These are phyloP conservation scores for Serranus cabrilla DNA, from an alignment of 2,797 vertebrate genomes.

Conservation along the genomic window DNA sequence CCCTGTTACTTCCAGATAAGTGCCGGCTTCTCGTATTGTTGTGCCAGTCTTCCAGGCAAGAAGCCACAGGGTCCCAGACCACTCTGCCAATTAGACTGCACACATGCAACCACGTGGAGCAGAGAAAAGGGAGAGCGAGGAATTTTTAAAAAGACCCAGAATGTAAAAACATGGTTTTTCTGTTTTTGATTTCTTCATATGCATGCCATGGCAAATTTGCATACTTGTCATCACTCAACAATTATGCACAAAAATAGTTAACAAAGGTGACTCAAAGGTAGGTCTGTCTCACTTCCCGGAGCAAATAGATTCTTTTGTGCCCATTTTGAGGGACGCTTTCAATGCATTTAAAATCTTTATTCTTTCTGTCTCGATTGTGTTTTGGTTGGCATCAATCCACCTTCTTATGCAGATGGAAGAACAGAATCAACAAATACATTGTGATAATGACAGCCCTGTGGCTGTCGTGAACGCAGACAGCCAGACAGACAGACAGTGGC, in stretches of 20 bases:
- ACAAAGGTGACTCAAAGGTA: constrained; percentile 4
- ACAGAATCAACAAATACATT: constrained; percentile 7
- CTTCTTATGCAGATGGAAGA: constrained; percentile 25
- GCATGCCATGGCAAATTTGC: background rate
- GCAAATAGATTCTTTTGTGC: constrained; percentile 6
- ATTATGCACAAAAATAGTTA: background rate
- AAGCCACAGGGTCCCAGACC: constrained; percentile 42
- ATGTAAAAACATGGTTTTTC: constrained; percentile 32
- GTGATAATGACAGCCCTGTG: constrained; percentile 42
- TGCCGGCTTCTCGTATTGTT: constrained; percentile 57
- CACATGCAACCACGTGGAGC: constrained; percentile 38
- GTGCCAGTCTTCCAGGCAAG: constrained; percentile 50
- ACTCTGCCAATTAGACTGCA: constrained; percentile 44
- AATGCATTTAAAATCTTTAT: constrained; percentile 11
- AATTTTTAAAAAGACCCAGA: constrained; percentile 13
- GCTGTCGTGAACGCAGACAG: constrained; percentile 43
- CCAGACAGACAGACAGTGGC: constrained; percentile 61
- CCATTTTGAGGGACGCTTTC: background rate
- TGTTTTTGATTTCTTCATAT: background rate
- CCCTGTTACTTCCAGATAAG: constrained; percentile 52
- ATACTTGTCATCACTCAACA: constrained; percentile 3
- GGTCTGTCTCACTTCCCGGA: background rate
- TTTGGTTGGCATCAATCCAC: constrained; percentile 7
- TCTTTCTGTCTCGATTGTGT: constrained; percentile 29
- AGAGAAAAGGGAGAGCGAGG: constrained; percentile 1